Percentiles rank a stretch among this genome's conserved stretches.
Conservation (phyloP, 2,113 vertebrate genomes). For the Rhabdornis inornatus region DNA sequence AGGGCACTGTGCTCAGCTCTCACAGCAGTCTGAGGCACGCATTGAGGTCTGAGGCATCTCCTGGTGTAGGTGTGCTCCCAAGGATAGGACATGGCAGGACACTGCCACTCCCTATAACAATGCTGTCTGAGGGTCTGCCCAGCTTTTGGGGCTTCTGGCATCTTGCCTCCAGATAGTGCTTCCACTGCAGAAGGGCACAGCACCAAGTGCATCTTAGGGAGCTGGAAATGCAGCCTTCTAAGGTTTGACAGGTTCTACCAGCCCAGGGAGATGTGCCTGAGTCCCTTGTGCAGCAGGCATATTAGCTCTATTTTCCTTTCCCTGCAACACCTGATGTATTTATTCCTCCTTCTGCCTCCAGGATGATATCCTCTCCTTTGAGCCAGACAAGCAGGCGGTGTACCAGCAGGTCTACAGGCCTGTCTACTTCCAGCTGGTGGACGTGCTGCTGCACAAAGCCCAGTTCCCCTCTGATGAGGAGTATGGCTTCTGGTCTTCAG, state of each 20-base stretch:
- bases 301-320: not conserved
- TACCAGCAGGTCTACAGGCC: constrained; percentile 98
- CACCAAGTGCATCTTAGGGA: not conserved
- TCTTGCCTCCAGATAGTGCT: not conserved
- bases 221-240: not conserved
- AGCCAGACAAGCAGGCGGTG: constrained; percentile 90
- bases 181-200: not conserved
- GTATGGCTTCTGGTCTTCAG: constrained; percentile 93
- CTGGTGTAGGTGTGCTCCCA: not conserved
- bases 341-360: constrained; percentile 48
- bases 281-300: not conserved
- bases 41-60: not conserved
- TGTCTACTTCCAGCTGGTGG: constrained; percentile 97
- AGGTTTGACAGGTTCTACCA: not conserved
- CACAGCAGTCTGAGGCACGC: fast-evolving
- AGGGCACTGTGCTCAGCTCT: not conserved
- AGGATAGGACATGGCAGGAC: not conserved
- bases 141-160: not conserved
- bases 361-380: constrained; percentile 98
- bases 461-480: constrained; percentile 96
- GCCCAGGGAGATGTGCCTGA: not conserved
- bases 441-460: constrained; percentile 96
- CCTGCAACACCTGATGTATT: not conserved
- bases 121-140: not conserved
- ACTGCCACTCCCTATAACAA: fast-evolving